A percentile compares a stretch with the other conserved stretches of the same genome.
Evolutionary conservation across 2,888 invertebrate genomes (phyloP).

Genomic region (Celastrina argiolus): DNA sequence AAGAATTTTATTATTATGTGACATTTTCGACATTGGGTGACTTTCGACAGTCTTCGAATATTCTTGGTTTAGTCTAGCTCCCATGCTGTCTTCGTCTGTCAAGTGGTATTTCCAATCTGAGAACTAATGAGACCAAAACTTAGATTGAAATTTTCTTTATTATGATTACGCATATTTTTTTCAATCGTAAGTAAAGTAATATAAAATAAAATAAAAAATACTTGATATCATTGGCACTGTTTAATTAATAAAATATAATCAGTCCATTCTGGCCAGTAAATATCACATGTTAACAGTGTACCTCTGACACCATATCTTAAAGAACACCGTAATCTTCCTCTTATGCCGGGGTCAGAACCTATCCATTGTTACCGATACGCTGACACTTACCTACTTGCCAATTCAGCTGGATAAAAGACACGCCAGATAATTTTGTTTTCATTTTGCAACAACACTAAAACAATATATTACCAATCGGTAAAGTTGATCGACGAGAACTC

Average conservation of each 20-base stretch:
- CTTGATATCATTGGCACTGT: too few species aligned
- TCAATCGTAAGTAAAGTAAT: too few species aligned
- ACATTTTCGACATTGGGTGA: neutral
- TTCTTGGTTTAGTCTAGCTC: neutral
- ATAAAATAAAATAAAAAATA: too few species aligned
- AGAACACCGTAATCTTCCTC: neutral
- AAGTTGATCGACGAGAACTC: neutral
- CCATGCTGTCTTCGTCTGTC: too few species aligned
- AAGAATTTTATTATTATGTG: too few species aligned
- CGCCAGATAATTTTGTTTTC: conserved; percentile 12
- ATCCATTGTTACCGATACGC: conserved; percentile 15
- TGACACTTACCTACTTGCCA: conserved; percentile 10
- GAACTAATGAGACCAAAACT: too few species aligned
- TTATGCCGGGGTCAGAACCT: neutral
- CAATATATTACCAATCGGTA: neutral
- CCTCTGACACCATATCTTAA: neutral
- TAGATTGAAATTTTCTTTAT: too few species aligned
- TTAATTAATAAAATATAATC: neutral
- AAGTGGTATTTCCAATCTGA: too few species aligned
- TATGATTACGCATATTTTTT: too few species aligned
- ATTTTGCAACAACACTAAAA: conserved; percentile 12
- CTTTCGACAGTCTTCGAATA: neutral
- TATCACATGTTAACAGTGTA: neutral
- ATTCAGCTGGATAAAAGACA: conserved; percentile 8
- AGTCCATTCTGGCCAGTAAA: neutral